A percentile compares a stretch with the other conserved stretches of the same genome.
Conservation (phyloP, 2,888 invertebrate species). For the Gastrophysa polygoni region DNA sequence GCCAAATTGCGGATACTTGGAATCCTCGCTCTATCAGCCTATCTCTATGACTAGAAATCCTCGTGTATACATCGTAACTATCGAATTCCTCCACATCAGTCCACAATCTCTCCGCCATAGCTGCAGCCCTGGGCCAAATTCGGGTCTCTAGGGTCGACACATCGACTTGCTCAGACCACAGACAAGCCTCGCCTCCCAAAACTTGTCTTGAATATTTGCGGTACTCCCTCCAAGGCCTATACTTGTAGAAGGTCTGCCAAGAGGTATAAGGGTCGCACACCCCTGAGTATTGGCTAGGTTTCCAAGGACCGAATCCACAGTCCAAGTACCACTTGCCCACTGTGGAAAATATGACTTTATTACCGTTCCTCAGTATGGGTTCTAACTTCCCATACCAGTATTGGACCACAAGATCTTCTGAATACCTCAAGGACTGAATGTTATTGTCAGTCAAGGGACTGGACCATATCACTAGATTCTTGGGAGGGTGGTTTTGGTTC, state of each 20-base stretch:
- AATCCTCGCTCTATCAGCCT: slow-evolving; percentile 67
- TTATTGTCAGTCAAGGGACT: slow-evolving; percentile 69
- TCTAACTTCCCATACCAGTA: slow-evolving; percentile 78
- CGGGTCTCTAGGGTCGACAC: slow-evolving; percentile 74
- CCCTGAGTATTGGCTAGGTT: slow-evolving; percentile 72
- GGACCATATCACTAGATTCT: slow-evolving; percentile 74
- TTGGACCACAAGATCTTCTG: slow-evolving; percentile 68
- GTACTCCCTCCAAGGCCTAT: slow-evolving; percentile 70
- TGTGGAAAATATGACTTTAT: slow-evolving; percentile 76
- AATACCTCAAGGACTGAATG: slow-evolving; percentile 31
- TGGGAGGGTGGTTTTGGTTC: slow-evolving; percentile 60
- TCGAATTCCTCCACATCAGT: slow-evolving; percentile 60
- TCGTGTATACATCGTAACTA: slow-evolving; percentile 66
- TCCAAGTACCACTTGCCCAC: slow-evolving; percentile 87
- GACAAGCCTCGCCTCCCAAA: slow-evolving; percentile 78
- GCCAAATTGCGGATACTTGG: slow-evolving; percentile 72
- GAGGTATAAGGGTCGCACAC: slow-evolving; percentile 83
- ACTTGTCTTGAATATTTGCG: slow-evolving; percentile 52
- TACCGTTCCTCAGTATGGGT: slow-evolving; percentile 73
- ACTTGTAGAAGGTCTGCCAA: slow-evolving; percentile 84
- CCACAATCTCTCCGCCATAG: slow-evolving; percentile 79
- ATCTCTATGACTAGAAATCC: slow-evolving; percentile 68
- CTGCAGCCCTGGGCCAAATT: slow-evolving; percentile 81
- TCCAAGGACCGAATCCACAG: slow-evolving; percentile 85
- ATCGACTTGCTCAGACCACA: slow-evolving; percentile 83